Percentiles rank a stretch among this genome's conserved stretches.
Evolutionary conservation across 1,140 invertebrate genomes (phyloP).

Genomic region (Philaenus spumarius): DNA sequence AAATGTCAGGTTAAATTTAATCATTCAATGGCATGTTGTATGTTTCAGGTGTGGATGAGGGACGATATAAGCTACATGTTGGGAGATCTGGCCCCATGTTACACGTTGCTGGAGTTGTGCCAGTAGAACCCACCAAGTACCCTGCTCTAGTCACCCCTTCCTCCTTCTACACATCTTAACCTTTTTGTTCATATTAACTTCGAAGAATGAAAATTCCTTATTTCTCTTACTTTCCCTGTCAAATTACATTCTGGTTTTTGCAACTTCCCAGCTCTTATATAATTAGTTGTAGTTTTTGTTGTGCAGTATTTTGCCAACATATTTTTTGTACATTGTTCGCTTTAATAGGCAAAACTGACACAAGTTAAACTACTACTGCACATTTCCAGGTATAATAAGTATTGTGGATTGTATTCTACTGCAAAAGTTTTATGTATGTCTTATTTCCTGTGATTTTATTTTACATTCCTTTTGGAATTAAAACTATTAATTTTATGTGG

Average conservation of each 20-base stretch:
- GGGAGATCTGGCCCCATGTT: constrained; percentile 15
- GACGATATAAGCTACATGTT: neutral
- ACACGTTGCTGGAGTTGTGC: constrained; percentile 1
- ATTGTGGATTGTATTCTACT: too few relatives aligned
- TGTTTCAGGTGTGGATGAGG: constrained; percentile 7
- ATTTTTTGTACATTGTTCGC: too few relatives aligned
- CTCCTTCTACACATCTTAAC: neutral
- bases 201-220: neutral
- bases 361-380: too few relatives aligned
- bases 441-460: too few relatives aligned
- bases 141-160: constrained; percentile 23
- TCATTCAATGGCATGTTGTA: too few relatives aligned
- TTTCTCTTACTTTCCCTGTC: neutral
- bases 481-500: too few relatives aligned
- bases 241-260: neutral
- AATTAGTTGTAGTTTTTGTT: neutral
- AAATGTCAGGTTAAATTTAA: too few relatives aligned
- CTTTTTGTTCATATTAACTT: neutral
- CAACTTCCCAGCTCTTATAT: neutral
- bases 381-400: too few relatives aligned
- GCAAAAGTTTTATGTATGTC: too few relatives aligned
- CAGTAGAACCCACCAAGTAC: constrained; percentile 17
- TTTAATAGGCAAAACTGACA: too few relatives aligned
- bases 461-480: too few relatives aligned
- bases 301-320: too few relatives aligned